Base-by-base conservation (phyloP, 2,888 invertebrate genomes). In the Lepidochrysops patricia region DNA sequence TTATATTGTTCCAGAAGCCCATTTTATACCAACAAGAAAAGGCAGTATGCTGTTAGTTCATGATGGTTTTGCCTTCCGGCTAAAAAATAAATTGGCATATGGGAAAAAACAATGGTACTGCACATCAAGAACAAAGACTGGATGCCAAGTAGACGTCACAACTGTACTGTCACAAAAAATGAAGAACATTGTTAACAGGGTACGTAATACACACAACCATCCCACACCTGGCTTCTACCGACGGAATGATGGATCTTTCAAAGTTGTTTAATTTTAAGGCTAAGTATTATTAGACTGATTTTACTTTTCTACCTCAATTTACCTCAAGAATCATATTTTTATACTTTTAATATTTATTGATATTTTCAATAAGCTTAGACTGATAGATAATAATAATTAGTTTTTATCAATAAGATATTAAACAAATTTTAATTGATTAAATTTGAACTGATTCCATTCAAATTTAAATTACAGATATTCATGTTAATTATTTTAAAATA, bases 71-170 rank as follows among this genome's bases (percentile, higher is more conserved):
- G 85, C 87, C 48, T 87, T 87, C 63, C 74, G 87, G 13, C 66
- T 87, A 19, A 87, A 87, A 65, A 87, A 87, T 60, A 86, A 84
- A 69, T 66, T 87, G 57, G 87, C 87, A 0, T 83, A 85, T 67
- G 86, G 87, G 27, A 87, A 84, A 68, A 86, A 86, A 61, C 87
- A 87, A 62, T 87, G 87, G 87, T 87, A 87, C 62, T 87, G 87
- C 59, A 84, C 80, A 29, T 82, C 84, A 0, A 72, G 87, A 1
- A 78, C 74, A 0, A 85, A 85, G 65, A 80, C 83, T 1, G 85
- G 85, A 13, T 87, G 87, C 62, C 79, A 77, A n/a, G 87, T 83
- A 7, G 86, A 84, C 61, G 74, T 86, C 1, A 86, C 80, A 2
- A 86, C 86, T 0, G 76, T 77, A 0, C 66, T 79, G 1, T 77